These are phyloP conservation scores for Bruchidius siliquastri DNA, from an alignment of 2,888 invertebrate genomes.

Conservation along the genomic window DNA sequence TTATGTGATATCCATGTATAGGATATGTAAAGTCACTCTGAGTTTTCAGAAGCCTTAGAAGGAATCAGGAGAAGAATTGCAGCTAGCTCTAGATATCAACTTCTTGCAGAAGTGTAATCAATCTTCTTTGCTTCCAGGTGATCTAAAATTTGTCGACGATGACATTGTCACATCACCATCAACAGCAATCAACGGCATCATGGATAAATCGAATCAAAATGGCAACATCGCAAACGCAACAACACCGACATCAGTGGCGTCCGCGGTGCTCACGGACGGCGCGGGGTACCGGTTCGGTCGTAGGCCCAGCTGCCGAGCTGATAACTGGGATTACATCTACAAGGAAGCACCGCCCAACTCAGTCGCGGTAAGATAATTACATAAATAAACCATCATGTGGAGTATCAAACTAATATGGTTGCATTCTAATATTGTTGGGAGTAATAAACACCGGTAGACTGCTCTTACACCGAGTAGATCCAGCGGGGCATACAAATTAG, in stretches of 20 bases:
- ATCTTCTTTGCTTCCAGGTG: neutral
- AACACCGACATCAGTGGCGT: constrained; percentile 19
- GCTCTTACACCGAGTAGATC: no score
- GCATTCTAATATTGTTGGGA: no score
- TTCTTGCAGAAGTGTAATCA: no score
- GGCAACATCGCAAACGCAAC: constrained; percentile 40
- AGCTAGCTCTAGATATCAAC: no score
- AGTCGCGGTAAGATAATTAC: neutral
- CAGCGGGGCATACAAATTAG: no score
- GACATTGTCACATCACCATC: neutral
- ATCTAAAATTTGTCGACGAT: neutral
- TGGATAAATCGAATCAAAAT: neutral
- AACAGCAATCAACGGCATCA: neutral
- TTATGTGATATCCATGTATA: no score
- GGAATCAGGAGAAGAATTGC: no score
- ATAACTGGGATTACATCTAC: constrained; percentile 45
- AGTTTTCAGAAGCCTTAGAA: no score
- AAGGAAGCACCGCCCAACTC: constrained; percentile 27
- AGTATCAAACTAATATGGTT: no score
- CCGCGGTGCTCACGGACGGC: constrained; percentile 15
- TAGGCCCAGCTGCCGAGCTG: constrained; percentile 40
- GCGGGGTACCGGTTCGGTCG: constrained; percentile 26
- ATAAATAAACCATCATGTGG: no score
- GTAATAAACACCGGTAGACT: no score
- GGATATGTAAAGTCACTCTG: no score